Conservation (phyloP, 2,113 vertebrate species). For the Brachypteracias leptosomus region DNA sequence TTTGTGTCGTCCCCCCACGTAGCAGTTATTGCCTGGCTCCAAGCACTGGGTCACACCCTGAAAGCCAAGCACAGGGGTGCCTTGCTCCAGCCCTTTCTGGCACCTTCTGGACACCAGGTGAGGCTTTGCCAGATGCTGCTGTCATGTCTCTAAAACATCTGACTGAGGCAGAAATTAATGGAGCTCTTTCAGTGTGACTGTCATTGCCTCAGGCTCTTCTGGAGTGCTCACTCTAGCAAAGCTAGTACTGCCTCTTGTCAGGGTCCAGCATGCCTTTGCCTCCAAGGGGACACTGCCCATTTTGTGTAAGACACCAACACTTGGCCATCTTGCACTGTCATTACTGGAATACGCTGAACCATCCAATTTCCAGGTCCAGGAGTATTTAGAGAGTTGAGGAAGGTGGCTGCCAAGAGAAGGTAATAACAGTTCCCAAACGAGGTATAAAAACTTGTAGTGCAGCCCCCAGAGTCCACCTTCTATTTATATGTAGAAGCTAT, state of each 20-base stretch:
- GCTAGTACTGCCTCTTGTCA: neutral
- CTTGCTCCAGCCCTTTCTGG: neutral
- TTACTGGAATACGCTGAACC: neutral
- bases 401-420: neutral
- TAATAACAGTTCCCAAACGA: neutral
- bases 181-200: neutral
- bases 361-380: neutral
- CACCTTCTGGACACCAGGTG: neutral
- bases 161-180: neutral
- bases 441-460: neutral
- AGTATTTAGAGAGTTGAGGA: neutral
- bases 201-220: neutral
- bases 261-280: neutral
- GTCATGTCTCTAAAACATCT: neutral
- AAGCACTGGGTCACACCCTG: accelerated
- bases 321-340: neutral
- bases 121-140: neutral
- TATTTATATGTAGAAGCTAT: neutral
- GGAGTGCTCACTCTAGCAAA: neutral
- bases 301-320: neutral
- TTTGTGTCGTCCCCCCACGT: accelerated
- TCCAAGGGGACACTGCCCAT: neutral
- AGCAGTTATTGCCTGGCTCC: neutral
- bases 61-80: neutral
- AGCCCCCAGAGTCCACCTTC: neutral